Evolutionary conservation across 2,888 invertebrate species (phyloP), one percentile per base, ranked within the genome.

Genomic region (Geotrupes spiniger): DNA sequence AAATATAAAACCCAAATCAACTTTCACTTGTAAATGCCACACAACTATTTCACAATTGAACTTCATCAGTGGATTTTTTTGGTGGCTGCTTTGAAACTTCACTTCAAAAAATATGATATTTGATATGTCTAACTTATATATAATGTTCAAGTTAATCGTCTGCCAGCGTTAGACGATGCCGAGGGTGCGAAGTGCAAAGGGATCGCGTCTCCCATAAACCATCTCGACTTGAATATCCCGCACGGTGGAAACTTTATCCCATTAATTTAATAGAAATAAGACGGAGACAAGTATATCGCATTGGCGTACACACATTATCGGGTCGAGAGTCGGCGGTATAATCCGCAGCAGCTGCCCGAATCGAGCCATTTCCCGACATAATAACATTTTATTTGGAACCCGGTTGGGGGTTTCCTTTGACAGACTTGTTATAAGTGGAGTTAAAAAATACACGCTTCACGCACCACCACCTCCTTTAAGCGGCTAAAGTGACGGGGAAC

Each of bases 401-500:
- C 51, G 21, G 41, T 43, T 36, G 50, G 53, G 51, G 36, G 40
- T 45, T 37, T 29, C 38, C 36, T 48, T 38, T 40, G 45, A 43
- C 43, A 51, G 45, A 41, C 51, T 51, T 33, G 47, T 36, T 9
- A 33, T 38, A 38, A 62, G 50, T 55, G 54, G 52, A 64, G 59
- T 63, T 64, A 65, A 65, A 64, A 65, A 65, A 64, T 63, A 63
- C 58, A 59, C 60, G 57, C 61, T 65, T 64, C 63, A 64, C 61
- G 64, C 65, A 62, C 65, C 64, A 59, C 58, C 64, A 64, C 64
- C 63, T 65, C 53, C 58, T 58, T 59, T 21, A 33, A 33, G 15
- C 33, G 33, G 15, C 54, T 60, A 60, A 64, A 63, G 58, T 56
- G 60, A 55, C 61, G 33, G 36, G 54, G 54, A 54, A 62, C 55